Evolutionary conservation across 2,113 vertebrate genomes (phyloP).

Genomic region (Rhinogobius similis): DNA sequence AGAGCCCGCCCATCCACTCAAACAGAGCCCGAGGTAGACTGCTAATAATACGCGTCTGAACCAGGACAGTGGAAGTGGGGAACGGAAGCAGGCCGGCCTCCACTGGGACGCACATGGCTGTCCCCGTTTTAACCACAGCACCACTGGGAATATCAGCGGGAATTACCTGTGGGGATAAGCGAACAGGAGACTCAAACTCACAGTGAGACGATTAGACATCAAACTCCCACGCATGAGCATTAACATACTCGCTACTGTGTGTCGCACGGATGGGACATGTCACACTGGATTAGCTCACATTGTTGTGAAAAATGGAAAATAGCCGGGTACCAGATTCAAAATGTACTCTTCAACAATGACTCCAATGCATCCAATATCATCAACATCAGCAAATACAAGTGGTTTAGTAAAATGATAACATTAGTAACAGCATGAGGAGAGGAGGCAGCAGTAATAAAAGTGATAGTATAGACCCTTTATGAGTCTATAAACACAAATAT

Average conservation of each 20-base stretch:
- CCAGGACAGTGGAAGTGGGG: constrained; percentile 75
- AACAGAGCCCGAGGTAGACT: constrained; percentile 47
- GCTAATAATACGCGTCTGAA: constrained; percentile 72
- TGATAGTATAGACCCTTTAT: too few species aligned
- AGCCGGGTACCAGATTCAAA: not conserved
- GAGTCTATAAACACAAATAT: too few species aligned
- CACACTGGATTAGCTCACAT: not conserved
- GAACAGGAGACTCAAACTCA: constrained; percentile 42
- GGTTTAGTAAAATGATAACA: not conserved
- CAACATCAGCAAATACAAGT: not conserved
- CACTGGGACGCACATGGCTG: constrained; percentile 59
- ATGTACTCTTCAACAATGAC: not conserved
- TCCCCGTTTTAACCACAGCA: constrained; percentile 49
- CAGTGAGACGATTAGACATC: constrained; percentile 23
- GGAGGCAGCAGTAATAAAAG: not conserved
- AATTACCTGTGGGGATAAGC: constrained; percentile 58
- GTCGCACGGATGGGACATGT: not conserved
- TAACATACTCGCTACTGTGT: not conserved
- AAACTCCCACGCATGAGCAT: constrained; percentile 7
- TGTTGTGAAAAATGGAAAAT: not conserved
- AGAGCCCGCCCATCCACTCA: constrained; percentile 13
- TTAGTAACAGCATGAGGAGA: not conserved
- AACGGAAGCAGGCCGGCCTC: constrained; percentile 71
- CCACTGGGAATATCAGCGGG: constrained; percentile 59
- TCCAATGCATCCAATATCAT: not conserved